These are phyloP conservation scores for Melanargia galathea DNA, from an alignment of 2,888 invertebrate genomes.

Conservation along the genomic window DNA sequence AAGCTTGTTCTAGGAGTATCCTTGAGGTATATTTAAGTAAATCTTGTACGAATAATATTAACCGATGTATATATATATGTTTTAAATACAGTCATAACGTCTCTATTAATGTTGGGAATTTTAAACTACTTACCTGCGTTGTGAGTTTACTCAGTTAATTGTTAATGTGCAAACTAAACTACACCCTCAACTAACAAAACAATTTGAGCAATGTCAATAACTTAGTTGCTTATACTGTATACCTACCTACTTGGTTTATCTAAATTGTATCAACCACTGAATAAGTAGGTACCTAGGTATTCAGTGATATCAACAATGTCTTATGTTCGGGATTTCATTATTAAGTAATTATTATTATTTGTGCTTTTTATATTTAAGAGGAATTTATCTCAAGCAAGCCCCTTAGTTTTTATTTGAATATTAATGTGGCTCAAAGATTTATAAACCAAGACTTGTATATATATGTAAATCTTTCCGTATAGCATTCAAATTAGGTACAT, in stretches of 20 bases:
- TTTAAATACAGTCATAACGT: background rate
- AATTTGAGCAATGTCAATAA: constrained; percentile 17
- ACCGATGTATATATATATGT: background rate
- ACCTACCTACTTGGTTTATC: constrained; percentile 3
- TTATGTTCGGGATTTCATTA: too few species aligned
- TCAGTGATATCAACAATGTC: too few species aligned
- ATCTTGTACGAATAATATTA: background rate
- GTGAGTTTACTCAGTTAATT: constrained; percentile 15
- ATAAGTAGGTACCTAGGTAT: background rate
- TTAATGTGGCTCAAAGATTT: too few species aligned
- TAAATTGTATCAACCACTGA: background rate
- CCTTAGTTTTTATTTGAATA: too few species aligned
- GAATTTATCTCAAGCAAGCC: too few species aligned
- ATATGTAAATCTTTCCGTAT: too few species aligned
- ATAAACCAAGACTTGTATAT: too few species aligned
- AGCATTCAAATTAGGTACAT: too few species aligned
- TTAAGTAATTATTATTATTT: too few species aligned
- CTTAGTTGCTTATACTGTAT: background rate
- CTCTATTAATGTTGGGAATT: constrained; percentile 6
- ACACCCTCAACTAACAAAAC: constrained; percentile 13
- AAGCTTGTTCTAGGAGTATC: too few species aligned
- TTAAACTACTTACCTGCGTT: constrained; percentile 8
- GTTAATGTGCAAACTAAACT: constrained; percentile 17
- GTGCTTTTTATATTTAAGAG: too few species aligned
- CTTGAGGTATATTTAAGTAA: background rate